Conservation (phyloP, 1,140 invertebrate species). For the Melanaphis sacchari region DNA sequence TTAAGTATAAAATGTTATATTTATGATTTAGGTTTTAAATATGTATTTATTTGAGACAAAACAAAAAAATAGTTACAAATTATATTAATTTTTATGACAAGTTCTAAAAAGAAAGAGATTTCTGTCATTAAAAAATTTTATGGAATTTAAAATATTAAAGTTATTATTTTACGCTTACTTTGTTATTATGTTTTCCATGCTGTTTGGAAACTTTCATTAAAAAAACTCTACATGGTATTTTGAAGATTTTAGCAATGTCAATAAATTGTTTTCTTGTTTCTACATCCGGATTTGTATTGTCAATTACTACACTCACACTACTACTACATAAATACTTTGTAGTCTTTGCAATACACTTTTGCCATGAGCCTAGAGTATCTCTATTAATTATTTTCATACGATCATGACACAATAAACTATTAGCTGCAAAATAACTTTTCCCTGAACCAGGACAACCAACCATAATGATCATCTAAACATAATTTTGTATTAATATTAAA, state of each 20-base stretch:
- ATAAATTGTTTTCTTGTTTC: constrained; percentile 79
- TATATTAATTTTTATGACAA: neutral
- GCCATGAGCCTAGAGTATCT: constrained; percentile 81
- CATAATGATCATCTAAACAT: constrained; percentile 76
- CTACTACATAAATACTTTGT: constrained; percentile 69
- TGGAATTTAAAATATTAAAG: neutral
- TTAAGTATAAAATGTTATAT: neutral
- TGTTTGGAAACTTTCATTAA: constrained; percentile 74
- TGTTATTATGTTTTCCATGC: constrained; percentile 88
- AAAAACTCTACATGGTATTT: constrained; percentile 80
- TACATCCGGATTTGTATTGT: constrained; percentile 90
- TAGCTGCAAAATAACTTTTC: constrained; percentile 80
- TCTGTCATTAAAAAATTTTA: too few species aligned
- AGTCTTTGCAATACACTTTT: constrained; percentile 77
- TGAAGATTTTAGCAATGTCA: constrained; percentile 71
- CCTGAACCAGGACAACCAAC: constrained; percentile 89
- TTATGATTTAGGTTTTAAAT: neutral
- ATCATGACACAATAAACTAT: constrained; percentile 75
- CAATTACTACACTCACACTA: constrained; percentile 80
- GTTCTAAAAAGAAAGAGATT: neutral
- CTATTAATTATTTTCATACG: constrained; percentile 72
- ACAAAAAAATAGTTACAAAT: neutral
- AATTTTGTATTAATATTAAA: constrained; percentile 58
- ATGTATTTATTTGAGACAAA: neutral
- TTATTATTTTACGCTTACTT: constrained; percentile 65